These are phyloP conservation scores for Lucifuga dentata DNA, from an alignment of 2,113 vertebrate genomes.

Conservation along the genomic window DNA sequence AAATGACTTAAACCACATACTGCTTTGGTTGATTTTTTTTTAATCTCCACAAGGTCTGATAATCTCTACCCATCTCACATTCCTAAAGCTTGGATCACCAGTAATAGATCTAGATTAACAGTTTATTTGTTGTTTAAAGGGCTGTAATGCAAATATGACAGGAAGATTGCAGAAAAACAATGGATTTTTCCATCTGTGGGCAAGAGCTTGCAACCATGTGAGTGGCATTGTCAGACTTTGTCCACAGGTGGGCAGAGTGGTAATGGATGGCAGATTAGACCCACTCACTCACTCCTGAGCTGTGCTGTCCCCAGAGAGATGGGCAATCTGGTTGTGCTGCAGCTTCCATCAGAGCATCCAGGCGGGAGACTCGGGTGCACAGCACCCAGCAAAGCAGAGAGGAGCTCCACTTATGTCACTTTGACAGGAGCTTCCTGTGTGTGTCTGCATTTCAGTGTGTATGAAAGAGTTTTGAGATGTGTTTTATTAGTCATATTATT, in stretches of 20 bases:
- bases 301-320: constrained; percentile 4
- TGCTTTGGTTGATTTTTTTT: not conserved
- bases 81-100: constrained; percentile 2
- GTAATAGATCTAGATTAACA: not conserved
- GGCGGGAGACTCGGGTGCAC: constrained; percentile 59
- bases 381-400: constrained; percentile 48
- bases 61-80: not conserved
- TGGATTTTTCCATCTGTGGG: not conserved
- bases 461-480: not conserved
- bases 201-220: not conserved
- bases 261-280: constrained; percentile 39
- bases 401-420: constrained; percentile 30
- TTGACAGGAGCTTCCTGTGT: constrained; percentile 35
- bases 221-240: not conserved
- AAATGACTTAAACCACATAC: constrained; percentile 4
- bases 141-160: constrained; percentile 8
- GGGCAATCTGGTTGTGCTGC: constrained; percentile 28
- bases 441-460: constrained; percentile 18
- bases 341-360: constrained; percentile 31
- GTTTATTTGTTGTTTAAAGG: constrained; percentile 7
- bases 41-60: not conserved
- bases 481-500: too few species aligned
- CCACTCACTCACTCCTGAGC: not conserved
- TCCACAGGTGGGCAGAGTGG: constrained; percentile 33
- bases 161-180: constrained; percentile 17